Percentiles rank a stretch among this genome's conserved stretches.
These are phyloP conservation scores for Linhomoeus sp. DNA, from an alignment of 2,888 invertebrate species.

Conservation along the genomic window DNA sequence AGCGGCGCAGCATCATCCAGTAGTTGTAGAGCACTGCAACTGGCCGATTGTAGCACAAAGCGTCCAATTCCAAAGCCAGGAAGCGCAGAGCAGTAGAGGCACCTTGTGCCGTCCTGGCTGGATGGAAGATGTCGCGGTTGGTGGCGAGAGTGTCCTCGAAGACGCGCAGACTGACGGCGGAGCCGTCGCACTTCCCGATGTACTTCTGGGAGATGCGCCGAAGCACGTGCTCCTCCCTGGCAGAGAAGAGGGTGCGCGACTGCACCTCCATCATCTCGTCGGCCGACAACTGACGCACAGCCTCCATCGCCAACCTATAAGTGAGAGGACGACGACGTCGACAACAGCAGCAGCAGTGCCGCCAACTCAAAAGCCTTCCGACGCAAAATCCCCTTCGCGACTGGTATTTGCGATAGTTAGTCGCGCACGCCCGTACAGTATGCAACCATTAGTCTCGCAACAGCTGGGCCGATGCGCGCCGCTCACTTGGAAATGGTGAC, in stretches of 20 bases:
- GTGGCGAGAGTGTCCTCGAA: not conserved
- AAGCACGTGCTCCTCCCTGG: conserved; percentile 65
- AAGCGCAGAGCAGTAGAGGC: no score
- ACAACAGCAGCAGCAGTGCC: no score
- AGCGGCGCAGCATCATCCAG: conserved; percentile 77
- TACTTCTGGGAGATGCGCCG: no score
- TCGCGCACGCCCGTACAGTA: no score
- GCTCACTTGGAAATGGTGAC: conserved; percentile 51
- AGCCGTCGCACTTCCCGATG: no score
- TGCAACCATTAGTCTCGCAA: no score
- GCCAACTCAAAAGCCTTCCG: no score
- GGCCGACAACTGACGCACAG: conserved; percentile 79
- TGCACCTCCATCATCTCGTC: conserved; percentile 68
- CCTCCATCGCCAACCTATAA: conserved; percentile 38
- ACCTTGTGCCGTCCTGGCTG: conserved; percentile 52
- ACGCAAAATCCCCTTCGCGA: no score
- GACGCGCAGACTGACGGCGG: not conserved
- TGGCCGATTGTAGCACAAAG: no score
- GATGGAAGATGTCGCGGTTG: conserved; percentile 39
- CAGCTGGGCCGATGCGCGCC: not conserved
- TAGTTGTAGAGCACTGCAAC: conserved; percentile 46
- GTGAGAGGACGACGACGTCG: no score
- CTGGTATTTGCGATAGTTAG: no score
- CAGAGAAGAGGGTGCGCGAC: conserved; percentile 67
- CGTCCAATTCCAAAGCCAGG: no score